Percentiles rank a stretch among this genome's conserved stretches.
phyloP scores from a whole-genome alignment of 2,888 invertebrate genomes.

The Polylopha cassiicola region DNA sequence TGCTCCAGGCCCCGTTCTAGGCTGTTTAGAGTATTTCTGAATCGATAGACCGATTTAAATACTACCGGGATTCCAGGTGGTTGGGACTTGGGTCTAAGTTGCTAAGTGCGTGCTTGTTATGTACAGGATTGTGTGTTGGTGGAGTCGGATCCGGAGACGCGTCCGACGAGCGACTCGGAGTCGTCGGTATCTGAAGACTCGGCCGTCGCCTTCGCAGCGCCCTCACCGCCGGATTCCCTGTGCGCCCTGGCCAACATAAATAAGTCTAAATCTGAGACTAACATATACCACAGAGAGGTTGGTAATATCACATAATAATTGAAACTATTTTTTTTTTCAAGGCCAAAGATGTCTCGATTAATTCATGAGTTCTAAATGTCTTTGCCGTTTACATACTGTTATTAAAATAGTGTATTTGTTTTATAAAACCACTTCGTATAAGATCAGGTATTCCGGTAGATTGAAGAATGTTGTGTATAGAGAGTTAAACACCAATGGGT shows the following conservation, averaged over 20 bases:
- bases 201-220: conserved; percentile 33
- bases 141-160: conserved; percentile 35
- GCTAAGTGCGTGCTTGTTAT: background rate
- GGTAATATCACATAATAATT: conserved; percentile 1
- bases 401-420: too few relatives aligned
- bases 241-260: conserved; percentile 28
- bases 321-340: too few relatives aligned
- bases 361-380: too few relatives aligned
- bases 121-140: conserved; percentile 49
- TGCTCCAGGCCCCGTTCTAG: too few relatives aligned
- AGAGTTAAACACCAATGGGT: too few relatives aligned
- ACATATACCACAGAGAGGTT: conserved; percentile 48
- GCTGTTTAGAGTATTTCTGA: too few relatives aligned
- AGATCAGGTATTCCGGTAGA: too few relatives aligned
- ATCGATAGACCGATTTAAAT: too few relatives aligned
- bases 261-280: conserved; percentile 58
- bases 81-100: background rate
- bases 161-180: conserved; percentile 40
- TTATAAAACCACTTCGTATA: too few relatives aligned
- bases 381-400: too few relatives aligned
- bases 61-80: background rate
- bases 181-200: conserved; percentile 43
- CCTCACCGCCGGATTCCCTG: conserved; percentile 32
- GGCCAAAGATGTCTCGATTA: too few relatives aligned
- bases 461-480: too few relatives aligned